A percentile compares a stretch with the other conserved stretches of the same genome.
Evolutionary conservation across 2,113 vertebrate genomes (phyloP).

Genomic region (Opisthocomus hoazin): DNA sequence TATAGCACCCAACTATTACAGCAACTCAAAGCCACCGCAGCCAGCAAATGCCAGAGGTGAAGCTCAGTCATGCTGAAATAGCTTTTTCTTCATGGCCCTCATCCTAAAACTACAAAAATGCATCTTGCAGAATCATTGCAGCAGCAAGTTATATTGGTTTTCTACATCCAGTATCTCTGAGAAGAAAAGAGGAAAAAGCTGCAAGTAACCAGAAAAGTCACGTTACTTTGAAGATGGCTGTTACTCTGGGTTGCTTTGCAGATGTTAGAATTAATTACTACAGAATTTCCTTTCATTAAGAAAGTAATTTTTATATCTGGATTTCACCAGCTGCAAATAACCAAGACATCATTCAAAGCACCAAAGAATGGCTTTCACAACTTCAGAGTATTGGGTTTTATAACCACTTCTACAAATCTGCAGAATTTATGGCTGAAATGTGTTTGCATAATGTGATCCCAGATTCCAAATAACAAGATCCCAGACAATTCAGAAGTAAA

Average conservation of each 20-base stretch:
- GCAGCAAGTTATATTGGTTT: not conserved
- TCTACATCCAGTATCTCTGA: not conserved
- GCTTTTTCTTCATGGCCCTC: not conserved
- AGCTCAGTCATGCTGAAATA: not conserved
- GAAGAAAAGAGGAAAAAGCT: not conserved
- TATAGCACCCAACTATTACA: not conserved
- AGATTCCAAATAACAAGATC: not conserved
- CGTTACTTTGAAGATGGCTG: not conserved
- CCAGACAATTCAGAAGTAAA: not conserved
- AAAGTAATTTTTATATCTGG: not conserved
- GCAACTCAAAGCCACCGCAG: not conserved
- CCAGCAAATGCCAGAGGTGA: not conserved
- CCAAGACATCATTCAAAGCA: not conserved
- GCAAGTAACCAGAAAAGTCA: not conserved
- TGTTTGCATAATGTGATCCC: not conserved
- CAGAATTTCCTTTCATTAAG: not conserved
- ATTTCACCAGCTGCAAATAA: conserved; percentile 3
- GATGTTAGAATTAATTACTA: not conserved
- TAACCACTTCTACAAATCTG: not conserved
- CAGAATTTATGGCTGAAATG: not conserved
- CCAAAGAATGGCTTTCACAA: not conserved
- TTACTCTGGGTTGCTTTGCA: not conserved
- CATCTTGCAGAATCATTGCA: not conserved
- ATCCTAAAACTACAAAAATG: not conserved
- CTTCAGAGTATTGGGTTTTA: not conserved